Conservation (phyloP, 2,888 invertebrate species). For the Rhimphoctona megacephalus region DNA sequence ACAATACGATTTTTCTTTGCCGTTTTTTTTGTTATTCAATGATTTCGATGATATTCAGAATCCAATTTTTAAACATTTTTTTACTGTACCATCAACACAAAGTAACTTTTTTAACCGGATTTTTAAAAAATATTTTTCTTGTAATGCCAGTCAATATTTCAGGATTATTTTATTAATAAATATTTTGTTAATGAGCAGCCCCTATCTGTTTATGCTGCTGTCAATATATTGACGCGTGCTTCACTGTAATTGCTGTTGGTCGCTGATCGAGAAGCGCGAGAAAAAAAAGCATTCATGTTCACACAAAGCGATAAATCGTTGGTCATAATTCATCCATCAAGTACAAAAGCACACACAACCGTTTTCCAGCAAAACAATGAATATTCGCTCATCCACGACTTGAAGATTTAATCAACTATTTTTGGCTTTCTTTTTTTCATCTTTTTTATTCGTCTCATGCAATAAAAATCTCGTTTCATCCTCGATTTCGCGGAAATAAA, state of each 20-base stretch:
- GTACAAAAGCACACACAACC: not conserved
- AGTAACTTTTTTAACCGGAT: not conserved
- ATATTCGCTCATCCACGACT: slow-evolving; percentile 40
- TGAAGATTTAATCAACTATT: slow-evolving; percentile 70
- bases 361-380: slow-evolving; percentile 40
- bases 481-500: slow-evolving; percentile 52
- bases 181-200: not conserved
- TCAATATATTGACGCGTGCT: no score
- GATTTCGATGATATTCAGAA: not conserved
- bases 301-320: no score
- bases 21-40: not conserved
- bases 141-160: not conserved
- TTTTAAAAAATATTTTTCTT: not conserved
- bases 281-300: no score
- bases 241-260: no score
- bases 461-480: slow-evolving; percentile 65
- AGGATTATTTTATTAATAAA: not conserved
- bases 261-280: no score
- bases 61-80: not conserved
- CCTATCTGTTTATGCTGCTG: no score
- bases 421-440: not conserved
- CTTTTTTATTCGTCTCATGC: slow-evolving; percentile 25
- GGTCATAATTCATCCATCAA: not conserved
- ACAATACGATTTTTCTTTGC: slow-evolving; percentile 56
- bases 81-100: not conserved